Base-by-base conservation (phyloP, 37 sponge, comb jelly and placozoan genomes). In the Oopsacas minuta region DNA sequence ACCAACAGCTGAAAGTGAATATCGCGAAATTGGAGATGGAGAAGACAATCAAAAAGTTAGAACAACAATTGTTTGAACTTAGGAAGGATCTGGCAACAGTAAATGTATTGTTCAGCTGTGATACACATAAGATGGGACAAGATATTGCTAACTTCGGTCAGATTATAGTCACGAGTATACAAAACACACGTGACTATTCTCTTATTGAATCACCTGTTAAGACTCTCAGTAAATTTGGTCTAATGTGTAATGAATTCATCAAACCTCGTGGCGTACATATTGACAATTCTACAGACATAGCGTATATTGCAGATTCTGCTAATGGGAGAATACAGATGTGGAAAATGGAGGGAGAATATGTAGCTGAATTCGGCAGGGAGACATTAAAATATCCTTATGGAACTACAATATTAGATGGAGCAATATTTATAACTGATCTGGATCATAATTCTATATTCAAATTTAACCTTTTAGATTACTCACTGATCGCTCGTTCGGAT, bases 401-500 rank as follows among this genome's bases (percentile, higher is more conserved):
- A 61, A 61, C 30, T 61, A 61, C 75, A 7, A 25, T 61, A 61
- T 25, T n/a, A 61, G 30, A 61, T 61, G 75, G 75, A 61, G 75
- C 75, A 25, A 25, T 61, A n/a, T 61, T 61, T 12, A 34, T 61
- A 61, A 61, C 7, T 61, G 75, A 61, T 61, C 22, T 10, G 20
- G 75, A 61, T 61, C 7, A 3, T 10, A n/a, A 61, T 61, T 61
- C 28, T 20, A n/a, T 61, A 61, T 3, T 61, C 75, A 61, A 61
- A 61, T 61, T 61, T 12, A 10, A 61, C 7, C 75, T 61, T 3
- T 61, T n/a, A 5, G 30, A 61, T 34, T 61, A 25, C 22, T 25
- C 20, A 20, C 75, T 61, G 28, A 10, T 25, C 7, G 75, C 75
- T 61, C 75, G 75, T 61, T 61, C 20, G 22, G 75, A 61, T 12